Base-by-base conservation (phyloP, 2,888 invertebrate genomes). In the Synergus japonicus region DNA sequence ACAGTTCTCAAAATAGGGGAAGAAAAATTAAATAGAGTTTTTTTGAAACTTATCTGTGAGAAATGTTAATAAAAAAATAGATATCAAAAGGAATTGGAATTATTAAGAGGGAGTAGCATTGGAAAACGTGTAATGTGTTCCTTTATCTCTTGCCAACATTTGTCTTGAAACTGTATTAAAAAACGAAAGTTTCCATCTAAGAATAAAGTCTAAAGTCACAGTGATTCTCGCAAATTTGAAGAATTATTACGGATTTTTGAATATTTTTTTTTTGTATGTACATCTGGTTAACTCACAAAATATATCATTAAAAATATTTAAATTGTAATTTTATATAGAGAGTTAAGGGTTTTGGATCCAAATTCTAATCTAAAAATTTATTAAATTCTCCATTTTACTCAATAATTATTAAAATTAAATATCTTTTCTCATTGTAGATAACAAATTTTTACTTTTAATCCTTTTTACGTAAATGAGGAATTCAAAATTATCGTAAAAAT, bases 101-200 rank as follows among this genome's bases (percentile, higher is more conserved):
- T 18, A 67, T 12, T 44, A 18, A 67, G 29, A 37, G 1, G n/a
- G 37, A 73, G 2, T 15, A 58, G 73, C 73, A 54, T 73, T 73
- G 54, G 41, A 73, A 73, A 73, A 73, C 49, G 54, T 73, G 49
- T 73, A 41, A 73, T 37, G 54, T 73, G 49, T 73, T 73, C 73
- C 73, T 37, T 54, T 41, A 73, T 73, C 41, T 41, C 37, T 73
- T 73, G 73, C 41, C 73, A 73, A 73, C 41, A 41, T 73, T 37
- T 41, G 41, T 37, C 54, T 54, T 73, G 37, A 5, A 54, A 73
- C 54, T 37, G 49, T n/a, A 49, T 29, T 73, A 73, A 73, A 73
- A 73, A 49, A 54, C n/a, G 54, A 9, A 73, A 73, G 37, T 73
- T 54, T 2, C 37, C 9, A 37, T 73, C 54, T n/a, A 54, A 73